Evolutionary conservation across 2,888 invertebrate species (phyloP), one percentile per base, ranked within the genome.

Genomic region (Petrolisthes cinctipes): DNA sequence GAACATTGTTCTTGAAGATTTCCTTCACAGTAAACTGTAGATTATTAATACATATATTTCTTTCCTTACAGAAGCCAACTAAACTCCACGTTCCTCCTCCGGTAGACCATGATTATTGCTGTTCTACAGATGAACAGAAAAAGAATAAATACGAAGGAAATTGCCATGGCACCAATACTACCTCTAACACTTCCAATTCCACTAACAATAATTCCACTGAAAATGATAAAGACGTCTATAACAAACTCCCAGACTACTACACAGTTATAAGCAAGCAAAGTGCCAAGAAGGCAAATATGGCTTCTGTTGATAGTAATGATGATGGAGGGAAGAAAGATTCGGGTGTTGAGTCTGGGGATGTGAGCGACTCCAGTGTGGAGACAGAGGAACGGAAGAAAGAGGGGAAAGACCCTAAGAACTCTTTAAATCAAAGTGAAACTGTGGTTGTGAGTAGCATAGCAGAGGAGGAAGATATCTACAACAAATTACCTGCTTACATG

Each of bases 41-140:
- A 37, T 37, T 37, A 37, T 37, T 37, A 37, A 37, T 37, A 2
- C 37, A 2, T 37, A 37, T 37, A 37, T 37, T 37, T 37, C 0
- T 37, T 57, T n/a, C 54, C 14, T 82, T 37, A 14, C 85, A 88
- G 88, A 78, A 37, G 20, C 20, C 76, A 76, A 75, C 56, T 54
- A 85, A 88, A 14, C 57, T 57, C 37, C 51, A 82, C 11, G 85
- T 86, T 37, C 89, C 89, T 4, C 82, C 86, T 68, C 89, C 86
- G 4, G 11, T 94, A 89, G 95, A 95, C 92, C 95, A 95, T 91
- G 94, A 94, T 92, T 95, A 95, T 91, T 95, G 95, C 91, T 92
- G 91, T 37, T 86, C 91, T 5, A 73, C 86, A 51, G 86, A 89
- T 23, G 86, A 86, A n/a, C 75, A 68, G 20, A 86, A 86, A 66